Evolutionary conservation across 2,888 invertebrate genomes (phyloP).

Genomic region (Troglohyphantes excavatus): DNA sequence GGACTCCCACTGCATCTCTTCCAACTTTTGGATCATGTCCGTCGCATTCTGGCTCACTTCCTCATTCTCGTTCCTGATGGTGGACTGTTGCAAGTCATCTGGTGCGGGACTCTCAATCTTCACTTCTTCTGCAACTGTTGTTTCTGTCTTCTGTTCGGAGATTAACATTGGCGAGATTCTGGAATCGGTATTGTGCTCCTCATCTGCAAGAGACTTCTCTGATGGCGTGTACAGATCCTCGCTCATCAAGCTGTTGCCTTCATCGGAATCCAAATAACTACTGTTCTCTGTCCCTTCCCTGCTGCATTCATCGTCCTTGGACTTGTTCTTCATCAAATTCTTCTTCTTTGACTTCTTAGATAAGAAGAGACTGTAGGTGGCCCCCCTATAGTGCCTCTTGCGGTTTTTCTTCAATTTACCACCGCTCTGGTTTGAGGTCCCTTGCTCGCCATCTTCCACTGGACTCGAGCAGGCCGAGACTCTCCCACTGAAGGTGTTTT

Average conservation of each 20-base stretch:
- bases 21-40: conserved; percentile 35
- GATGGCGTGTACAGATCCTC: conserved; percentile 73
- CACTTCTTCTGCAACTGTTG: neutral
- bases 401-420: conserved; percentile 50
- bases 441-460: conserved; percentile 35
- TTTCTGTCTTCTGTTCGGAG: conserved; percentile 23
- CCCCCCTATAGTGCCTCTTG: conserved; percentile 68
- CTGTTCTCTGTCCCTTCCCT: conserved; percentile 75
- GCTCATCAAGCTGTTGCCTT: conserved; percentile 67
- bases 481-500: neutral
- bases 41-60: conserved; percentile 54
- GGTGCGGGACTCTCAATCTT: neutral
- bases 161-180: conserved; percentile 37
- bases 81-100: neutral
- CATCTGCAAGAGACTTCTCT: conserved; percentile 76
- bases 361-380: conserved; percentile 73
- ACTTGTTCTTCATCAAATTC: conserved; percentile 34
- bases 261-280: conserved; percentile 77
- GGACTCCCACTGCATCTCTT: conserved; percentile 53
- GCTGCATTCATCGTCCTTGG: conserved; percentile 69
- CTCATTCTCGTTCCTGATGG: conserved; percentile 12
- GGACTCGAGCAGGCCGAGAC: conserved; percentile 21
- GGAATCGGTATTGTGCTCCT: conserved; percentile 54
- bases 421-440: conserved; percentile 30
- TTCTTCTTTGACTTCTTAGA: conserved; percentile 58